phyloP scores from a whole-genome alignment of 2,888 invertebrate species.

The Yponomeuta plumbellus region DNA sequence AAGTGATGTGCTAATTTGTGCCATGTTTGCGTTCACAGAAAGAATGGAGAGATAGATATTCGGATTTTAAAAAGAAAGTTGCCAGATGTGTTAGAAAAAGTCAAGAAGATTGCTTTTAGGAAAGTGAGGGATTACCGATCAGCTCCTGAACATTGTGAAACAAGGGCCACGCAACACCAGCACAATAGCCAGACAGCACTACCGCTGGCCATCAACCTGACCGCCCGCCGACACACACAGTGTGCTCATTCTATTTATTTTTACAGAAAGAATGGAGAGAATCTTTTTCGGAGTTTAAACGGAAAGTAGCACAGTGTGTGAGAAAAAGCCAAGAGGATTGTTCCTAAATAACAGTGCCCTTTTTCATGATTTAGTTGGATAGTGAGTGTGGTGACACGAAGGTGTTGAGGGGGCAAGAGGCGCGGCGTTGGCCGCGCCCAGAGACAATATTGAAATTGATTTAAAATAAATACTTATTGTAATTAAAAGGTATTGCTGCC shows the following conservation, averaged over 20 bases:
- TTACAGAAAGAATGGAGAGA: slow-evolving; percentile 99
- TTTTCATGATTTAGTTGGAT: slow-evolving; percentile 66
- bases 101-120: slow-evolving; percentile 98
- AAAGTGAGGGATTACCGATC: slow-evolving; percentile 52
- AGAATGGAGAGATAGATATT: slow-evolving; percentile 98
- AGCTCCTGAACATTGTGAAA: slow-evolving; percentile 53
- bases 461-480: slow-evolving; percentile 73
- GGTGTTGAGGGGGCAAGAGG: slow-evolving; percentile 53
- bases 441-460: slow-evolving; percentile 75
- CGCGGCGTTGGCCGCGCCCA: slow-evolving; percentile 51
- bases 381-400: slow-evolving; percentile 53
- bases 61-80: slow-evolving; percentile 98
- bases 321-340: slow-evolving; percentile 99
- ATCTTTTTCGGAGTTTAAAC: slow-evolving; percentile 97
- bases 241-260: slow-evolving; percentile 68
- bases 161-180: slow-evolving; percentile 53
- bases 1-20: background rate
- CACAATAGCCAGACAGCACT: background rate
- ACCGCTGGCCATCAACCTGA: background rate
- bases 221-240: slow-evolving; percentile 28
- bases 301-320: slow-evolving; percentile 98
- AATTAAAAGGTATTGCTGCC: slow-evolving; percentile 73
- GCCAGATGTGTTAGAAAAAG: slow-evolving; percentile 98
- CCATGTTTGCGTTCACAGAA: slow-evolving; percentile 82
- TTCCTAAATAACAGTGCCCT: slow-evolving; percentile 84